A percentile compares a stretch with the other conserved stretches of the same genome.
These are phyloP conservation scores for Macropis europaea DNA, from an alignment of 2,888 invertebrate species.

Conservation along the genomic window DNA sequence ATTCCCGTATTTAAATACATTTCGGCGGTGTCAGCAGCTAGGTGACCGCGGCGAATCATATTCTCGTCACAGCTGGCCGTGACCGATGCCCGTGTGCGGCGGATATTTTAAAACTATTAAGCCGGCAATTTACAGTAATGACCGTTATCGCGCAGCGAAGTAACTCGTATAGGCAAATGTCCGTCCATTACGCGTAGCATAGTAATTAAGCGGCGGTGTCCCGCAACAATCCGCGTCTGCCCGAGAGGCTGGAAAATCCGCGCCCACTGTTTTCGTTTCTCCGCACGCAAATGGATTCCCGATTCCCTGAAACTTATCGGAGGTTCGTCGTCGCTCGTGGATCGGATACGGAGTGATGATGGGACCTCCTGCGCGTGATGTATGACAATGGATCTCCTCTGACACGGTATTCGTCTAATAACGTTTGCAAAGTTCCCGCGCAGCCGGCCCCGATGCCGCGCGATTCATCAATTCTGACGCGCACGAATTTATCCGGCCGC, in stretches of 20 bases:
- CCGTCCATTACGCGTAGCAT: slow-evolving; percentile 55
- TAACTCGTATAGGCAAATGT: slow-evolving; percentile 60
- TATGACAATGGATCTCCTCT: slow-evolving; percentile 39
- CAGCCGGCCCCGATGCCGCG: background rate
- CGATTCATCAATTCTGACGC: slow-evolving; percentile 28
- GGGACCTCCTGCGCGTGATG: slow-evolving; percentile 27
- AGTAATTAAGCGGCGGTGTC: slow-evolving; percentile 65
- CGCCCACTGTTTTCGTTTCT: no score
- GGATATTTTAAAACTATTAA: slow-evolving; percentile 56
- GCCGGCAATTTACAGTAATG: slow-evolving; percentile 44
- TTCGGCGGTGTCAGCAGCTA: background rate
- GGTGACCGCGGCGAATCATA: slow-evolving; percentile 13
- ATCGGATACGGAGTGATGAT: slow-evolving; percentile 29
- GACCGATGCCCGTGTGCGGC: slow-evolving; percentile 29
- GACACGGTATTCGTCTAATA: slow-evolving; percentile 44
- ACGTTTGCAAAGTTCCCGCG: slow-evolving; percentile 34
- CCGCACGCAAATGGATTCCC: slow-evolving; percentile 55
- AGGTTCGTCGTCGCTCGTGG: background rate
- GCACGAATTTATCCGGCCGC: background rate
- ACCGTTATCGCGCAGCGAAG: slow-evolving; percentile 53
- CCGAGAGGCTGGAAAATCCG: slow-evolving; percentile 57
- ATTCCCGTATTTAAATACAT: slow-evolving; percentile 2
- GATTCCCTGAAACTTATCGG: slow-evolving; percentile 55
- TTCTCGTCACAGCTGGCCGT: slow-evolving; percentile 42
- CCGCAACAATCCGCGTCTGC: slow-evolving; percentile 63